Percentiles rank a stretch among this genome's conserved stretches.
Evolutionary conservation across 2,797 vertebrate species (phyloP).

Genomic region (Lagorchestes hirsutus): DNA sequence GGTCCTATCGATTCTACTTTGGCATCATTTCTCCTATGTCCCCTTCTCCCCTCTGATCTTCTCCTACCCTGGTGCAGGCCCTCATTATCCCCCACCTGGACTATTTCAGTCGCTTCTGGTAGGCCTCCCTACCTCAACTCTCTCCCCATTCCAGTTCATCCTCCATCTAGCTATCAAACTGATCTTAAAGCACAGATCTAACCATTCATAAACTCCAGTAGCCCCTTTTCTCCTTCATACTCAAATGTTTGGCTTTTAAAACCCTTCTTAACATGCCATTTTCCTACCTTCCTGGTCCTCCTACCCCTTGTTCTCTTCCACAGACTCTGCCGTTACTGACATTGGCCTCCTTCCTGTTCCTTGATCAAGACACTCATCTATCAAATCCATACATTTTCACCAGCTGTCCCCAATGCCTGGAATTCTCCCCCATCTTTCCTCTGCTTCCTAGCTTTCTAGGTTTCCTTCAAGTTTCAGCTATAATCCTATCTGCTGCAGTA

Average conservation of each 20-base stretch:
- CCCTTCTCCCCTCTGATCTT: not conserved
- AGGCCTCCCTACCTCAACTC: not conserved
- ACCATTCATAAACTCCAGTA: not conserved
- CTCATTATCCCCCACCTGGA: not conserved
- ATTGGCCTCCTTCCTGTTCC: not conserved
- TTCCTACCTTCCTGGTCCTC: not conserved
- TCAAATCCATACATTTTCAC: not conserved
- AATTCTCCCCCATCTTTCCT: not conserved
- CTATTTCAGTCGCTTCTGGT: not conserved
- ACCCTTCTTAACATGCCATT: not conserved
- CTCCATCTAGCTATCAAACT: not conserved
- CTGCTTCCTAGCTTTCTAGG: not conserved
- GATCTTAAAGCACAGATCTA: not conserved
- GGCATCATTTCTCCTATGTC: not conserved
- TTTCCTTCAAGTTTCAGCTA: not conserved
- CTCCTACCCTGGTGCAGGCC: not conserved
- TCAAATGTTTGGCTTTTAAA: not conserved
- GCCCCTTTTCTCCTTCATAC: not conserved
- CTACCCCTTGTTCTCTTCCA: not conserved
- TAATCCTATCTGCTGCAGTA: not conserved
- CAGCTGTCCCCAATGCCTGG: not conserved
- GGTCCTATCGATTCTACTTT: not conserved
- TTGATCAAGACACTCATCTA: not conserved
- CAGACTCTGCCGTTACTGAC: not conserved
- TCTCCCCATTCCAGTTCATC: not conserved